Base-by-base conservation (phyloP, 2,113 vertebrate genomes). In the Amazona guildingii region DNA sequence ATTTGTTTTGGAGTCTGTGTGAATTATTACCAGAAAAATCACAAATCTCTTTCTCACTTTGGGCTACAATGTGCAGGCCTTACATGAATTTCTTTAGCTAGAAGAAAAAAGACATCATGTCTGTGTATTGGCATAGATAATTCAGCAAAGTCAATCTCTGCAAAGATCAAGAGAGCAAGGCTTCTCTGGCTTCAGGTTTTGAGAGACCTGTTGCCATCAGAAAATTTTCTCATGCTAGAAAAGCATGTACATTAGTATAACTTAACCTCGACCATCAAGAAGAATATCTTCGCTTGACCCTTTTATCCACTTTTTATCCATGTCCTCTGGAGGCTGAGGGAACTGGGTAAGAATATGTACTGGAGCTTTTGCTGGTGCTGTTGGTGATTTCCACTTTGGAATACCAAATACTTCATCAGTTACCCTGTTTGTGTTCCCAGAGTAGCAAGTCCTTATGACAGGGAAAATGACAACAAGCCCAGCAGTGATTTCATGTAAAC, bases 11-110 rank as follows among this genome's bases (percentile, higher is more conserved):
- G 69, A 93, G 79, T 90, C 92, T 87, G 5, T 41, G 51, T 92
- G 91, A 95, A 94, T 94, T 92, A 94, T 78, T 64, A 29, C 86
- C 90, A 95, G 94, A 93, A 94, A 95, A 88, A 76, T 87, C 86
- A 95, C 92, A 95, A 96, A 96, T 92, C 43, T 82, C 75, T 95
- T 74, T 83, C 79, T 67, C 64, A 88, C 39, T 84, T 88, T 37
- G 81, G 48, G 69, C 35, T 68, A 37, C 11, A 10, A 24, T 3
- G 6, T 75, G 73, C 44, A 39, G 51, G 44, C 17, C 62, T 88
- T 81, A 88, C 55, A 75, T 13, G 48, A 78, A 37, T 78, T 83
- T 73, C 15, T 88, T 88, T 49, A 79, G 24, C 52, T 52, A 61
- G 44, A 63, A 88, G 39, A 31, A 90, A 77, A 85, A 81, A 83